Base-by-base conservation (phyloP, 1,140 invertebrate species). In the Trinorchestia longiramus region DNA sequence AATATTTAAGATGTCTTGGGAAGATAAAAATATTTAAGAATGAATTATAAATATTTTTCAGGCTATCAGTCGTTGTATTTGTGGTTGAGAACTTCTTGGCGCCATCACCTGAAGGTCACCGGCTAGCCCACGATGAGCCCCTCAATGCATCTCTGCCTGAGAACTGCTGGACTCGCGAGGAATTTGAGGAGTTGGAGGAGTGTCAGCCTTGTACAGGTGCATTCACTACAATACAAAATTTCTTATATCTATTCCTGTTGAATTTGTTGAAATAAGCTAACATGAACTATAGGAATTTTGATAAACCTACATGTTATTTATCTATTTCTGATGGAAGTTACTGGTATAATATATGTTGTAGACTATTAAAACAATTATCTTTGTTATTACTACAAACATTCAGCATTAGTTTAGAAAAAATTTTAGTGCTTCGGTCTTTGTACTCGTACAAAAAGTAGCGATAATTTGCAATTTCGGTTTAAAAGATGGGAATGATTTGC, bases 151-250 rank as follows among this genome's bases (percentile, higher is more conserved):
- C 92, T 0, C 40, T 94, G 11, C 43, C 92, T 8, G 92, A 94
- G 40, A 45, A 45, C 40, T 94, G 92, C 44, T 94, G 92, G 92
- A 44, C 36, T 6, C 92, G 44, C 3, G 92, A 94, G 44, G 44
- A 94, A 40, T 94, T 45, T 40, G 44, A 94, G 40, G 43, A 45
- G 15, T n/a, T 94, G 43, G 92, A 94, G 44, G 92, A 94, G 43
- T 94, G 92, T 36, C 92, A 94, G 44, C 92, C 92, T 45, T 94
- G 92, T 94, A 19, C 92, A 94, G 92, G 92, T 94, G 40, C 47
- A 19, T 45, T 17, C 62, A 23, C 36, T 53, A 6, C 19, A 53
- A 53, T 23, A 1, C 15, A 77, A 15, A 77, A 77, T 77, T 77
- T 77, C 62, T 77, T 28, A 77, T 77, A 42, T 19, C 43, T 91